Conservation (phyloP, 2,797 vertebrate species). For the Pteronotus mesoamericanus region DNA sequence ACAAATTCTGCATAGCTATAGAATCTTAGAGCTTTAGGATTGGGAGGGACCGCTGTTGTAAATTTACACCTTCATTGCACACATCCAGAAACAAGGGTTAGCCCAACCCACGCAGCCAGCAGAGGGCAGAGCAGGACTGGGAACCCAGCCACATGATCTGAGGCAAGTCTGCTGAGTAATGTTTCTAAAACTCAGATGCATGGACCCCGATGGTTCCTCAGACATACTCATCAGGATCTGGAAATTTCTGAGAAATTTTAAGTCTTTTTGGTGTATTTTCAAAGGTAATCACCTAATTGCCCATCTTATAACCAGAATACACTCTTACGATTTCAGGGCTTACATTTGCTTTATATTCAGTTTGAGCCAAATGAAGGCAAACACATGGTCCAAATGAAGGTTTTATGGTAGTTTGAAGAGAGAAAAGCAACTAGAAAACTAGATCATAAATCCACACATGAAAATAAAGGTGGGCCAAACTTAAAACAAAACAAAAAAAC, state of each 20-base stretch:
- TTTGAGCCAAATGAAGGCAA: slow-evolving; percentile 1
- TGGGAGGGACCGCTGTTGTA: background rate
- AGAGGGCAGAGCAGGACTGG: slow-evolving; percentile 37
- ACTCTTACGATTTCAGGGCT: slow-evolving; percentile 26
- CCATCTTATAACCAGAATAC: background rate
- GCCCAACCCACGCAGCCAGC: slow-evolving; percentile 1
- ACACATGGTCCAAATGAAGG: background rate
- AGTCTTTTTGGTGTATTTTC: slow-evolving; percentile 26
- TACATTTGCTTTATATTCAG: slow-evolving; percentile 1
- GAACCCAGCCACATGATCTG: background rate
- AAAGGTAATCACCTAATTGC: background rate
- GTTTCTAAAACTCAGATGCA: background rate
- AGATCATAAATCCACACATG: background rate
- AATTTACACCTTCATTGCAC: slow-evolving; percentile 5
- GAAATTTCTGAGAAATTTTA: background rate
- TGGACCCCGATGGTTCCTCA: background rate
- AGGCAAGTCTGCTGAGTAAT: background rate
- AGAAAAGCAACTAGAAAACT: background rate
- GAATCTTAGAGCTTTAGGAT: background rate
- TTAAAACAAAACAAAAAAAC: background rate
- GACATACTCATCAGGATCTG: background rate
- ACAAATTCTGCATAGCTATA: slow-evolving; percentile 2
- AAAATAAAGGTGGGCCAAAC: background rate
- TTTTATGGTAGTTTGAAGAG: background rate
- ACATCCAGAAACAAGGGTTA: background rate